Evolutionary conservation across 2,113 vertebrate species (phyloP), one percentile per base, ranked within the genome.

Genomic region (Phodopus roborovskii): DNA sequence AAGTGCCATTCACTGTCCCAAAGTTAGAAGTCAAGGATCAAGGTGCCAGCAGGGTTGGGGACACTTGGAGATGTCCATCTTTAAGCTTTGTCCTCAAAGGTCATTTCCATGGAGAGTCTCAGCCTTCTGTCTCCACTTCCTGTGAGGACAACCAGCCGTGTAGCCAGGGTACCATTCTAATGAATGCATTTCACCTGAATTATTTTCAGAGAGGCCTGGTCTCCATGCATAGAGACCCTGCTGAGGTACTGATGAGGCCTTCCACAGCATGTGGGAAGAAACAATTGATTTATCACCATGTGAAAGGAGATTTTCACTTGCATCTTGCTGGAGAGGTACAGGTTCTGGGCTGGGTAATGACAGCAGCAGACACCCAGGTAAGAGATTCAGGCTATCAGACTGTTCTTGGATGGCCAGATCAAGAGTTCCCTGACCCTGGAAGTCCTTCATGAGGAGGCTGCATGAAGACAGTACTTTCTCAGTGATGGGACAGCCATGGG

Each of bases 11-110:
- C 11, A 3, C 39, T 22, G 24, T 19, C 19, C 2, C 1, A 2
- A 77, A 88, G 74, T 20, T 33, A 62, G 2, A 62, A 15, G 74
- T 13, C 33, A 10, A 15, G 12, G 42, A 12, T 78, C 7, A 30
- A 75, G 33, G n/a, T 3, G 11, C 7, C 1, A 0, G 20, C 1
- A 11, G 6, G 10, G 1, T 42, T 48, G 71, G 33, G 13, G 8
- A 36, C 19, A 36, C 30, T 5, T 3, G 73, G 53, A 19, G 8
- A 39, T 12, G 0, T 36, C 53, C 60, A 0, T 12, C 16, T 50
- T 42, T 66, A 66, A 2, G 1, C 12, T 4, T 4, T 16, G 2
- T 33, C 33, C 22, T 8, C 13, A 1, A 0, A 0, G 39, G 8
- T 28, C 4, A 17, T 13, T 39, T 20, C 7, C 42, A 15, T 30